Evolutionary conservation across 2,113 vertebrate genomes (phyloP), one percentile per base, ranked within the genome.

Genomic region (Colossoma macropomum): DNA sequence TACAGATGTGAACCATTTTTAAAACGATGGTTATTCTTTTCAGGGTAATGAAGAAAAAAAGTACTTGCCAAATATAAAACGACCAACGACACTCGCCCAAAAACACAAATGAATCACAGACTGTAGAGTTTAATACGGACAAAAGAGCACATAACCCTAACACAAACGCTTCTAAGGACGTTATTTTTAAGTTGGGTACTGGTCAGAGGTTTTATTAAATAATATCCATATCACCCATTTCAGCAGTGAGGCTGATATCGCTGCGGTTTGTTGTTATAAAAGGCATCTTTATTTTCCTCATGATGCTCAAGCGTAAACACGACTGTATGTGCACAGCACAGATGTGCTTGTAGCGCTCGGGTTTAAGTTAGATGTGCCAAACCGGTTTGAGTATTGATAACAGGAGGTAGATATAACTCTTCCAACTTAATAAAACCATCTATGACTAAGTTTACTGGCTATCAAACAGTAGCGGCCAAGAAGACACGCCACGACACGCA

Each of bases 401-500:
- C 4, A 45, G 12, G 48, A 38, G 12, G 12, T 1, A 50, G 9
- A 50, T 19, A 54, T 21, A 6, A 21, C 16, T 6, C 54, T 56
- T 23, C 3, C 10, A 25, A 1, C 11, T 27, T 11, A 21, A 34
- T 9, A 12, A 21, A 66, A 17, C 19, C 17, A 19, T 7, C 15
- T 13, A 28, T 66, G 6, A 69, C 5, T 69, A 69, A 69, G n/a
- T 25, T 59, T n/a, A 62, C 62, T 15, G 45, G 23, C 32, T 32
- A 50, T 79, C 32, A 75, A 72, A 75, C 38, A 72, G 32, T 23
- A 23, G 34, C 34, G 41, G 68, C 79, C 74, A 78, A 50, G 21
- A 12, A 50, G 68, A 84, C 85, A 78, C 82, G 86, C 79, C 86
- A 81, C 85, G 75, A 86, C 85, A 81, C 79, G 78, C 75, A 81